phyloP scores from a whole-genome alignment of 2,113 vertebrate genomes.

The Balaenoptera acutorostrata region DNA sequence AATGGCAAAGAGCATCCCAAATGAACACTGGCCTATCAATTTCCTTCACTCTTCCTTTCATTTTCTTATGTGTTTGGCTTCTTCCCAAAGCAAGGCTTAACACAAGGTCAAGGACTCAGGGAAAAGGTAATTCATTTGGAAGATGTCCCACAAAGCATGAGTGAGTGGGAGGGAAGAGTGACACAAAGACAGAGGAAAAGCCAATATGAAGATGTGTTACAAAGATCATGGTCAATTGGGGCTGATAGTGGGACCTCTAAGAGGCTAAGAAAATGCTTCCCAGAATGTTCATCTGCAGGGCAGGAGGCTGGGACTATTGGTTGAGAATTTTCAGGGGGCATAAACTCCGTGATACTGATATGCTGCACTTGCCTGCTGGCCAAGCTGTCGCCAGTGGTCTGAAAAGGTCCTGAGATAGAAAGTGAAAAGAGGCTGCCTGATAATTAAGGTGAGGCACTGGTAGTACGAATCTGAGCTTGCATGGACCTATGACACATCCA shows the following conservation, averaged over 20 bases:
- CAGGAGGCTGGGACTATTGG: background rate
- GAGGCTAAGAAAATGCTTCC: background rate
- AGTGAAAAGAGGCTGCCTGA: background rate
- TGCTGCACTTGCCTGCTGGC: background rate
- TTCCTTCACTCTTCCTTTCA: background rate
- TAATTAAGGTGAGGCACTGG: background rate
- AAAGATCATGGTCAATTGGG: background rate
- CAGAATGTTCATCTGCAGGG: background rate
- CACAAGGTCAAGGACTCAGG: background rate
- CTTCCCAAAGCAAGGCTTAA: background rate
- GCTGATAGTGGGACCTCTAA: background rate
- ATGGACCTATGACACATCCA: background rate
- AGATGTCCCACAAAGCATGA: background rate
- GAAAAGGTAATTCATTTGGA: background rate
- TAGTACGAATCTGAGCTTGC: background rate
- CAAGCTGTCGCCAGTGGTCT: background rate
- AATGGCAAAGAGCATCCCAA: background rate
- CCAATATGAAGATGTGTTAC: background rate
- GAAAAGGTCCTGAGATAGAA: background rate
- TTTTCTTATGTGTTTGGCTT: background rate
- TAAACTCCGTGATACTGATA: no score
- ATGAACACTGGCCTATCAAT: background rate
- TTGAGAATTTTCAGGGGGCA: background rate
- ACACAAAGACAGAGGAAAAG: background rate
- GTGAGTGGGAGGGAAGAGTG: background rate